These are phyloP conservation scores for Pheosia gnoma DNA, from an alignment of 2,888 invertebrate genomes.

Conservation along the genomic window DNA sequence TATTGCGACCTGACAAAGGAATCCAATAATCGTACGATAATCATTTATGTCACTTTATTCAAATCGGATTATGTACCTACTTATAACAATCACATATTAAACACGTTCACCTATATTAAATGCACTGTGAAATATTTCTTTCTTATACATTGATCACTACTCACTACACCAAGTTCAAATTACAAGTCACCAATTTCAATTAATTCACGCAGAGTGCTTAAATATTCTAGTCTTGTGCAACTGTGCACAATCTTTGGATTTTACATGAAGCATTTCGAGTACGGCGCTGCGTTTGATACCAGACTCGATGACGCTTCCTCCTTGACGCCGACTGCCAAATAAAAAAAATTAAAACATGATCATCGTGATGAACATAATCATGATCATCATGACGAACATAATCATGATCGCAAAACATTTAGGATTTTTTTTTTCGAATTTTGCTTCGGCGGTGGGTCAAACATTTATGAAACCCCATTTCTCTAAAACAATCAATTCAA, in stretches of 20 bases:
- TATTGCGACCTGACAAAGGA: no score
- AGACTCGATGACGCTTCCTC: conserved; percentile 68
- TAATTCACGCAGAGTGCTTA: conserved; percentile 35
- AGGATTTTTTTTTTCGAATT: no score
- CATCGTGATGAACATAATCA: conserved; percentile 6
- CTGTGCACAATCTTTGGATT: conserved; percentile 44
- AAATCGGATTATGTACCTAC: conserved; percentile 12
- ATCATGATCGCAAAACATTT: no score
- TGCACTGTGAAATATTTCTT: conserved; percentile 27
- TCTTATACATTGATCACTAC: conserved; percentile 27
- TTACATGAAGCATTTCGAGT: conserved; percentile 79
- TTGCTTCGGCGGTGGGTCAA: no score
- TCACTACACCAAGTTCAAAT: conserved; percentile 34
- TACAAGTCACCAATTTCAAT: conserved; percentile 6
- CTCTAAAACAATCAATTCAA: no score
- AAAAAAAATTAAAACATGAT: conserved; percentile 14
- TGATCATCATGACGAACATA: no score
- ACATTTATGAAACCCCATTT: no score
- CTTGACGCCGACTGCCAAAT: conserved; percentile 68
- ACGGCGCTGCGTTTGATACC: conserved; percentile 65
- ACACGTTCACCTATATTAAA: conserved; percentile 24
- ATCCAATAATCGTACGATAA: conserved; percentile 15
- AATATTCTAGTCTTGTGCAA: conserved; percentile 43
- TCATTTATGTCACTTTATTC: conserved; percentile 25
- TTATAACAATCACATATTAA: conserved; percentile 13